Evolutionary conservation across 2,113 vertebrate species (phyloP).

Genomic region (Oryzias javanicus): DNA sequence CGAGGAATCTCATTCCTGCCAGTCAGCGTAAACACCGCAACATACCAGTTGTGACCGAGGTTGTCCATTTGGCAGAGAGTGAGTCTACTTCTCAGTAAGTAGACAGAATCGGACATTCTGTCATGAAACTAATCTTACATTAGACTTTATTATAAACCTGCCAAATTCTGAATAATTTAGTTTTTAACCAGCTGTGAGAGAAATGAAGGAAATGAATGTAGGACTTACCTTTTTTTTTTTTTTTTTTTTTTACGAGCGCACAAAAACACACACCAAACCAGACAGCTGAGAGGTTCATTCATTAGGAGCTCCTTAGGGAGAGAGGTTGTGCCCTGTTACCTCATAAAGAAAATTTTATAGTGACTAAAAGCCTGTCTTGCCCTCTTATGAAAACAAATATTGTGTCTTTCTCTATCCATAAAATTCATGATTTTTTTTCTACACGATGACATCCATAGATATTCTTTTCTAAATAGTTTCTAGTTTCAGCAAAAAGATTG

Average conservation of each 20-base stretch:
- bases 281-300: constrained; percentile 67
- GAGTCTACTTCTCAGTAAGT: constrained; percentile 12
- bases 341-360: constrained; percentile 71
- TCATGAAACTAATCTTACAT: too few species aligned
- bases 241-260: neutral
- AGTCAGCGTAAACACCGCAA: constrained; percentile 56
- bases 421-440: neutral
- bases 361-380: constrained; percentile 48
- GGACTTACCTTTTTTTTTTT: too few species aligned
- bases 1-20: constrained; percentile 53
- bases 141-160: too few species aligned
- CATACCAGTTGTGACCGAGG: constrained; percentile 46
- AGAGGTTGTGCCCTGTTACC: constrained; percentile 53
- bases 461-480: too few species aligned
- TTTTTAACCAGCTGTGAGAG: too few species aligned
- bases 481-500: too few species aligned
- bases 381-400: constrained; percentile 2
- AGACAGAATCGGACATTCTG: too few species aligned
- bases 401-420: constrained; percentile 23
- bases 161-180: too few species aligned
- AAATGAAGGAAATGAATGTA: too few species aligned
- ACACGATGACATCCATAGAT: neutral
- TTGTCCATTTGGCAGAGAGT: constrained; percentile 53
- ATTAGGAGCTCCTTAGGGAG: constrained; percentile 62
- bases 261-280: constrained; percentile 6